Evolutionary conservation across 2,888 invertebrate genomes (phyloP).

Genomic region (Omphaloscelis lunosa): DNA sequence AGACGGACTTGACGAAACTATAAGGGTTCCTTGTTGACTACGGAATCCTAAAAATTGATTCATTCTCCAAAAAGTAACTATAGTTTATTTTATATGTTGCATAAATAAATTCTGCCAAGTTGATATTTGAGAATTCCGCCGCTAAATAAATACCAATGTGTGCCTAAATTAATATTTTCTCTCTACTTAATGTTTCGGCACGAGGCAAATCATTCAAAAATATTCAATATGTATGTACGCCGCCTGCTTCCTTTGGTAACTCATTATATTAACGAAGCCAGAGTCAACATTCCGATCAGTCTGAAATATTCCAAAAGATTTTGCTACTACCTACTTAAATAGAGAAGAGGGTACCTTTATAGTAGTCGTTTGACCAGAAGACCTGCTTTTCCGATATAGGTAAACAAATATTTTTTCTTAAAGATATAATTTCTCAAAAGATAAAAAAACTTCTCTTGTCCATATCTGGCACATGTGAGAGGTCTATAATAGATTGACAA

Average conservation of each 20-base stretch:
- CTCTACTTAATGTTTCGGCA: background rate
- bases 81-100: no score
- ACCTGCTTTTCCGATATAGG: background rate
- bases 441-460: background rate
- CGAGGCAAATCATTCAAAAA: background rate
- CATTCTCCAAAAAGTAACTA: no score
- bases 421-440: background rate
- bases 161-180: background rate
- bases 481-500: background rate
- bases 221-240: background rate
- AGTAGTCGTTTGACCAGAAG: background rate
- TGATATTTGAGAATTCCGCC: background rate
- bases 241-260: background rate
- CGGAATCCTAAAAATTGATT: no score
- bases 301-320: background rate
- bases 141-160: background rate
- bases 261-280: constrained; percentile 10
- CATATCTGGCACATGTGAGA: background rate
- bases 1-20: no score
- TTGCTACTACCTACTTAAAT: background rate
- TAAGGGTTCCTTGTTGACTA: no score
- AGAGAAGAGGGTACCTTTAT: background rate
- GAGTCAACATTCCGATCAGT: constrained; percentile 1
- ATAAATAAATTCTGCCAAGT: background rate
- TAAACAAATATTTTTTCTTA: background rate